Evolutionary conservation across 1,140 invertebrate species (phyloP).

Genomic region (Arion vulgaris): DNA sequence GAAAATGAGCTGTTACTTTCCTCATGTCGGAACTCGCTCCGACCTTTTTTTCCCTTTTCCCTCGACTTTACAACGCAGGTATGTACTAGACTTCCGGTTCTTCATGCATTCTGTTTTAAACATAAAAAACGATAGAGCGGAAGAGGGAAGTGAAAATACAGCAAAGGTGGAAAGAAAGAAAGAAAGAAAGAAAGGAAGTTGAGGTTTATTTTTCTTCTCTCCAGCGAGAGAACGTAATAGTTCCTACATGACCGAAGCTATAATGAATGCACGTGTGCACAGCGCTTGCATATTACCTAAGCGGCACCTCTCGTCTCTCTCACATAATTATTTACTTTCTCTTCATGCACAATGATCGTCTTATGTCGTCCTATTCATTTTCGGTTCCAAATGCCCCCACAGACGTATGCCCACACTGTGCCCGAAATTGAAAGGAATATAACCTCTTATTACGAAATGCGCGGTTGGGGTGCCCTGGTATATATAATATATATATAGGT

Average conservation of each 20-base stretch:
- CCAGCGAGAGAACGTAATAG: neutral
- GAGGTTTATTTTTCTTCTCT: conserved; percentile 10
- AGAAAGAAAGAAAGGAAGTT: neutral
- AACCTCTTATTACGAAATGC: neutral
- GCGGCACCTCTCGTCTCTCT: neutral
- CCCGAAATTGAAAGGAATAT: neutral
- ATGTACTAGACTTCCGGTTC: conserved; percentile 22
- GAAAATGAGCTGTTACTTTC: neutral
- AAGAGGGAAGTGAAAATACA: neutral
- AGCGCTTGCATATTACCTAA: neutral
- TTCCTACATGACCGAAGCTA: neutral
- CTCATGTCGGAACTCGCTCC: neutral
- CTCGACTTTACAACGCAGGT: neutral
- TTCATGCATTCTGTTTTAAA: neutral
- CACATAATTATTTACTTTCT: neutral
- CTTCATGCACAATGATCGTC: neutral
- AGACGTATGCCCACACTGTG: neutral
- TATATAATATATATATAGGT: neutral
- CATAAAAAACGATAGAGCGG: neutral
- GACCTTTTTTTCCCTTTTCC: neutral
- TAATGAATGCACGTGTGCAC: neutral
- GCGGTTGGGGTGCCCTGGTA: conserved; percentile 14
- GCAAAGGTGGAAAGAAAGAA: neutral
- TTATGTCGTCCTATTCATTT: neutral
- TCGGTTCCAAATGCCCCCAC: neutral